Evolutionary conservation across 2,888 invertebrate genomes (phyloP).

Genomic region (Micoletzkya japonica): DNA sequence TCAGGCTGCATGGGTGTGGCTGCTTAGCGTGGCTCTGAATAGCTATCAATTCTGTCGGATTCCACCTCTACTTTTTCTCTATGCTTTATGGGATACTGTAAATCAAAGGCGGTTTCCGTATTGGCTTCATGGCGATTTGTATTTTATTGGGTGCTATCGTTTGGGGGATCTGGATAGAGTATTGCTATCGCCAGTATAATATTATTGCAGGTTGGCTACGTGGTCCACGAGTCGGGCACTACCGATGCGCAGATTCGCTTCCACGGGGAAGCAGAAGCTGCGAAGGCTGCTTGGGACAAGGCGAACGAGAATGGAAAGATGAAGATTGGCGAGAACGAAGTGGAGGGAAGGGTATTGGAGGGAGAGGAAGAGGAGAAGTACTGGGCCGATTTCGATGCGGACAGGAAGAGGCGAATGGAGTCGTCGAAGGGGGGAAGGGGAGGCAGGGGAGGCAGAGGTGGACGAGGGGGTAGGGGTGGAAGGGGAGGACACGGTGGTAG

Average conservation of each 20-base stretch:
- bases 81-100: too few relatives aligned
- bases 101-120: too few relatives aligned
- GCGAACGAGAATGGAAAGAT: slow-evolving; percentile 56
- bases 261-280: slow-evolving; percentile 40
- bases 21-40: too few relatives aligned
- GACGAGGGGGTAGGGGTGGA: slow-evolving; percentile 22
- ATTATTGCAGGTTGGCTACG: slow-evolving; percentile 39
- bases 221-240: slow-evolving; percentile 40
- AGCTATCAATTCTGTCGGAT: too few relatives aligned
- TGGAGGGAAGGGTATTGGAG: slow-evolving; percentile 43
- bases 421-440: slow-evolving; percentile 33
- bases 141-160: too few relatives aligned
- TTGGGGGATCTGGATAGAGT: too few relatives aligned
- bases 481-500: slow-evolving; percentile 26
- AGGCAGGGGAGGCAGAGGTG: slow-evolving; percentile 29
- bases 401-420: slow-evolving; percentile 38
- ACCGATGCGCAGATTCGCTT: slow-evolving; percentile 42
- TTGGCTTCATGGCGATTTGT: too few relatives aligned
- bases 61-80: too few relatives aligned
- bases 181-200: too few relatives aligned
- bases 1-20: too few relatives aligned
- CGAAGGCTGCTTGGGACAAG: slow-evolving; percentile 54
- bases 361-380: slow-evolving; percentile 61
- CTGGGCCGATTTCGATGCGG: slow-evolving; percentile 57
- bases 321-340: slow-evolving; percentile 41